Conservation (phyloP, 2,888 invertebrate genomes). For the Eupithecia centaureata region DNA sequence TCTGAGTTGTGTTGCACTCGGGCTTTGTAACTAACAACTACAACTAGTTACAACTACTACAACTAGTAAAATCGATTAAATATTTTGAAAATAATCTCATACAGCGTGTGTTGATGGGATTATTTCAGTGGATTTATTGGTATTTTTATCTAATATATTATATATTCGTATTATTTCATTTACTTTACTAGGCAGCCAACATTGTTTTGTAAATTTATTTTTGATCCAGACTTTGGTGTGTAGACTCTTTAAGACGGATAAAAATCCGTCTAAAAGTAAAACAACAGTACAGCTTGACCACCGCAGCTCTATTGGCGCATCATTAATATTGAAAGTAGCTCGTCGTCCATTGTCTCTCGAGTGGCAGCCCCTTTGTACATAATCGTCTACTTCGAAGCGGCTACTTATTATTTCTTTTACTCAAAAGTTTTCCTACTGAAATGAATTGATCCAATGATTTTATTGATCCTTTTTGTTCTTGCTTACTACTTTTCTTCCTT, state of each 20-base stretch:
- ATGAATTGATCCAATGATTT: constrained; percentile 49
- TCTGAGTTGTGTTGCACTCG: no score
- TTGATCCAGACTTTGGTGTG: not conserved
- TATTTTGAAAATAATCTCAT: no score
- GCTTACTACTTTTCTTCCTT: not conserved
- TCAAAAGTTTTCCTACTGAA: constrained; percentile 66
- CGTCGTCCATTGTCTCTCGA: constrained; percentile 75
- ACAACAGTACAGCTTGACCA: constrained; percentile 4
- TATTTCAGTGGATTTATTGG: no score
- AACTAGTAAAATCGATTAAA: no score
- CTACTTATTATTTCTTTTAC: constrained; percentile 75
- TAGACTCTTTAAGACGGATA: constrained; percentile 1
- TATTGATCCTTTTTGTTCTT: not conserved
- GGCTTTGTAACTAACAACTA: no score
- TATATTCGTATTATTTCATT: no score
- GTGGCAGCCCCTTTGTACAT: constrained; percentile 76
- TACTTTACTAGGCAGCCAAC: not conserved
- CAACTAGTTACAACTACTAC: no score
- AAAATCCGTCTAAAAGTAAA: not conserved
- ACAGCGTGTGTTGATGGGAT: no score
- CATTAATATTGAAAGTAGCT: constrained; percentile 82
- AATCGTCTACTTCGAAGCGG: constrained; percentile 69
- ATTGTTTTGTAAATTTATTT: not conserved
- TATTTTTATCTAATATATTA: no score
- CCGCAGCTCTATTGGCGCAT: constrained; percentile 59